Percentiles rank a stretch among this genome's conserved stretches.
These are phyloP conservation scores for Mayetiola destructor DNA, from an alignment of 2,888 invertebrate species.

Conservation along the genomic window DNA sequence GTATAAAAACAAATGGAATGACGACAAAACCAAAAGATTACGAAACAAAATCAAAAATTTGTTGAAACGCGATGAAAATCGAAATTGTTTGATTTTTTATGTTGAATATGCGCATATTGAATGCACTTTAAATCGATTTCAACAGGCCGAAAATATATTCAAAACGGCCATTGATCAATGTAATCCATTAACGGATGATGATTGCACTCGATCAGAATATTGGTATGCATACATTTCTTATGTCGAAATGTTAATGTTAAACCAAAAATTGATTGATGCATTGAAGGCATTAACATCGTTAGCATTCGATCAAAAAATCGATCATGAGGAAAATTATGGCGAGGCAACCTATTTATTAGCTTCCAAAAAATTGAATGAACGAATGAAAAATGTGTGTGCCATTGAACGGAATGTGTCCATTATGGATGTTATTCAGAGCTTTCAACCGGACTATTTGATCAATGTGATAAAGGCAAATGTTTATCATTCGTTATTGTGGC, in stretches of 20 bases:
- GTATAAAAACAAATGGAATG: constrained; percentile 31
- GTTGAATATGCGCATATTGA: constrained; percentile 49
- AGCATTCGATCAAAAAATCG: constrained; percentile 19
- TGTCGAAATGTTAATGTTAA: constrained; percentile 25
- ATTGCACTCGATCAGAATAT: constrained; percentile 22
- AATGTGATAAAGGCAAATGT: constrained; percentile 25
- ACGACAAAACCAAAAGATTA: constrained; percentile 29
- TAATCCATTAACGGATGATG: constrained; percentile 5
- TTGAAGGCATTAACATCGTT: constrained; percentile 24
- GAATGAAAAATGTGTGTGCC: constrained; percentile 20
- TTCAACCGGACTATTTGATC: constrained; percentile 26
- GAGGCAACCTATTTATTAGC: constrained; percentile 22
- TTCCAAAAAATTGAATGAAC: constrained; percentile 21
- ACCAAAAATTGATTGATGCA: constrained; percentile 21
- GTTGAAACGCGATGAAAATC: constrained; percentile 39
- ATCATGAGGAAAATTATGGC: constrained; percentile 13
- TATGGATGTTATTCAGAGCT: constrained; percentile 29
- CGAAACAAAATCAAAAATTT: constrained; percentile 41
- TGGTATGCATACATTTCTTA: constrained; percentile 25
- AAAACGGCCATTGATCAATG: constrained; percentile 33
- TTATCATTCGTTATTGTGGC: constrained; percentile 23
- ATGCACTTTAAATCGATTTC: constrained; percentile 37
- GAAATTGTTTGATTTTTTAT: constrained; percentile 43
- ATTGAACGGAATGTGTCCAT: constrained; percentile 23
- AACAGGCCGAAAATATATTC: constrained; percentile 38